A percentile compares a stretch with the other conserved stretches of the same genome.
Conservation (phyloP, 1,140 invertebrate species). For the Neodiprion fabricii region DNA sequence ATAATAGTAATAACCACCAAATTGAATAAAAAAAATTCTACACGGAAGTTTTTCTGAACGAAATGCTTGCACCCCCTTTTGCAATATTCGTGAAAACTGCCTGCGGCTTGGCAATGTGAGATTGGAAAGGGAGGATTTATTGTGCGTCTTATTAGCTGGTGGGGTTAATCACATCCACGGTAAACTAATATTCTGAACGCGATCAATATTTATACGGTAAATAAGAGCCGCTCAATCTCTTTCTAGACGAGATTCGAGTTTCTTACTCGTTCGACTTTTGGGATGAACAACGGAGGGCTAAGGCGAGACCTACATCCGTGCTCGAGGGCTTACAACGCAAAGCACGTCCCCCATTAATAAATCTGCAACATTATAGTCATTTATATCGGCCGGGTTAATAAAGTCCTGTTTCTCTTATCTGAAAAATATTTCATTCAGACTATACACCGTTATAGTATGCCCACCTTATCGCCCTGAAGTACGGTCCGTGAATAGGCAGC, state of each 20-base stretch:
- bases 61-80: no score
- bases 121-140: background rate
- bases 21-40: no score
- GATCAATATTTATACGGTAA: background rate
- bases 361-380: slow-evolving; percentile 31
- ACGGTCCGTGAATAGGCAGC: background rate
- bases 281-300: background rate
- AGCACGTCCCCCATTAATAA: slow-evolving; percentile 38
- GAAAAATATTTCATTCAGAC: slow-evolving; percentile 34
- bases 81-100: no score
- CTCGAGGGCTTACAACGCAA: slow-evolving; percentile 16
- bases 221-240: background rate
- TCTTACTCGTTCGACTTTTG: background rate
- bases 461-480: background rate
- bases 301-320: background rate
- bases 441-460: background rate
- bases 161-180: background rate
- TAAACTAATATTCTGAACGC: background rate
- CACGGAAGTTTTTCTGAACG: no score
- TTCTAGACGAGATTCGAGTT: background rate
- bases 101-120: no score
- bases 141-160: background rate
- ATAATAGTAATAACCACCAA: no score
- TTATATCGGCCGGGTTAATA: slow-evolving; percentile 35
- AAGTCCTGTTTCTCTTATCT: slow-evolving; percentile 34